phyloP scores from a whole-genome alignment of 2,888 invertebrate species.

The Athetis lepigone region DNA sequence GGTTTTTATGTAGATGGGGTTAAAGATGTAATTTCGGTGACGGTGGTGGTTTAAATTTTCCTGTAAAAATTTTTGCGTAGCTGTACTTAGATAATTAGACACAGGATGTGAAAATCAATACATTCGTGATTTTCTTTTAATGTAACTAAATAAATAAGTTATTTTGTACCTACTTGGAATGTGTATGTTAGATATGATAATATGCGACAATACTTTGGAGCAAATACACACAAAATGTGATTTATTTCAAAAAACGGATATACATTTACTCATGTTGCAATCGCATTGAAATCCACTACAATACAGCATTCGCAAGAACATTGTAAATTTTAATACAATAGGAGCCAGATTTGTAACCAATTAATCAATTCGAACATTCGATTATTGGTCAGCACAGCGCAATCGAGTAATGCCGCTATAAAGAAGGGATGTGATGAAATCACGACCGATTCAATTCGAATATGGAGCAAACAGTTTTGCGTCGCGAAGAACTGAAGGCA shows the following conservation, averaged over 20 bases:
- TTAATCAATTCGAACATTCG: constrained; percentile 52
- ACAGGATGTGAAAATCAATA: no score
- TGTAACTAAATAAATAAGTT: neutral
- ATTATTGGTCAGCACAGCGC: constrained; percentile 48
- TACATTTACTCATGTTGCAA: constrained; percentile 34
- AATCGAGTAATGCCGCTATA: constrained; percentile 42
- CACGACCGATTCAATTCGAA: constrained; percentile 66
- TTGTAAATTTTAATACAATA: constrained; percentile 55
- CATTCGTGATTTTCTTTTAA: neutral
- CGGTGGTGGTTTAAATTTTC: no score
- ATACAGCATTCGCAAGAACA: constrained; percentile 37
- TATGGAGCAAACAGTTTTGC: constrained; percentile 77
- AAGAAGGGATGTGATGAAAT: constrained; percentile 61
- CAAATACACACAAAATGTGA: neutral
- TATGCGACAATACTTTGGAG: no score
- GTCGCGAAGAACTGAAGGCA: constrained; percentile 77
- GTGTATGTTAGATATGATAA: no score
- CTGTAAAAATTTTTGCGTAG: no score
- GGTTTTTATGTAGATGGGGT: neutral
- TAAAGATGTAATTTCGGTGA: neutral
- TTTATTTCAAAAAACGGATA: neutral
- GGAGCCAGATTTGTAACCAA: constrained; percentile 53
- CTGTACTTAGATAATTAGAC: no score
- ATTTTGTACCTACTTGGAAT: neutral
- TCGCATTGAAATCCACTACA: constrained; percentile 44